Conservation (phyloP, 2,113 vertebrate genomes). For the Silurus glanis region DNA sequence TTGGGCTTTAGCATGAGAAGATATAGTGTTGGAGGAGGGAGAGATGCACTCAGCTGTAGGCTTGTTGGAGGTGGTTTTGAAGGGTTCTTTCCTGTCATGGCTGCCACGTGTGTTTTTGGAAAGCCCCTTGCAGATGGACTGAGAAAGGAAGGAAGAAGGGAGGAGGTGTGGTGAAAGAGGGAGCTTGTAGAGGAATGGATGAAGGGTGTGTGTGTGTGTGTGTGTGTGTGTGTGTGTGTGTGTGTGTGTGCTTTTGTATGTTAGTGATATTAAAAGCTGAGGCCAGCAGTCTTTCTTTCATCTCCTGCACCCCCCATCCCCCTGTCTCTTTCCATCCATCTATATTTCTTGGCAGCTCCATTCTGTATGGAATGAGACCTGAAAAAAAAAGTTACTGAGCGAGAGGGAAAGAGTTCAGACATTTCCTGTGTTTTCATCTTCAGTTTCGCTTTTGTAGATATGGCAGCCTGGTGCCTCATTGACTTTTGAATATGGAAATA, state of each 20-base stretch:
- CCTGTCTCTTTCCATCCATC: conserved; percentile 13
- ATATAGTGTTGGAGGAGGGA: background rate
- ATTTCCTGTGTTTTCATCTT: conserved; percentile 25
- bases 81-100: conserved; percentile 54
- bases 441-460: background rate
- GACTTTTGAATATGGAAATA: conserved; percentile 41
- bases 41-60: conserved; percentile 20
- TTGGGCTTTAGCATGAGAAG: background rate
- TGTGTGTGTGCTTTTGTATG: background rate
- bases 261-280: conserved; percentile 4
- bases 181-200: conserved; percentile 15
- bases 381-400: background rate
- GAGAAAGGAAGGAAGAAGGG: conserved; percentile 3
- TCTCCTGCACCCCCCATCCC: conserved; percentile 4
- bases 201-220: background rate
- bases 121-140: conserved; percentile 51
- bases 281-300: conserved; percentile 12
- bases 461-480: background rate
- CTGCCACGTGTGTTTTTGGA: conserved; percentile 47
- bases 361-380: background rate
- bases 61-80: conserved; percentile 46
- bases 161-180: conserved; percentile 7
- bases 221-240: background rate
- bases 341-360: background rate
- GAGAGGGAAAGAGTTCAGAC: conserved; percentile 4